A percentile compares a stretch with the other conserved stretches of the same genome.
Conservation (phyloP, 2,113 vertebrate species). For the Tricholaema leucomelas region DNA sequence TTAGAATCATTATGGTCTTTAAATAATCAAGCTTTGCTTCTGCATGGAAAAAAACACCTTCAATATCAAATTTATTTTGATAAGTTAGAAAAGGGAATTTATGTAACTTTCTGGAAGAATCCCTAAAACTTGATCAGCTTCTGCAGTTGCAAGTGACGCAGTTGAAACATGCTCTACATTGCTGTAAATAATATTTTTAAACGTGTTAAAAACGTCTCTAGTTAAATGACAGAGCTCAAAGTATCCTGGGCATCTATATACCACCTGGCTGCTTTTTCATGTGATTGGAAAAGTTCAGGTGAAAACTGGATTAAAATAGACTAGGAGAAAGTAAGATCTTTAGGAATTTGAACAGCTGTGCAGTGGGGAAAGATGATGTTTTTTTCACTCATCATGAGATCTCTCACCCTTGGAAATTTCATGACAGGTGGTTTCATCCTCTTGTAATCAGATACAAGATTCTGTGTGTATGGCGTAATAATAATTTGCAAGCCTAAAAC, state of each 20-base stretch:
- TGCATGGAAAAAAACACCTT: background rate
- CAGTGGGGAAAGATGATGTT: background rate
- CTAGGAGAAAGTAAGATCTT: slow-evolving; percentile 9
- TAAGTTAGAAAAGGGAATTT: background rate
- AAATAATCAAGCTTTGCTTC: background rate
- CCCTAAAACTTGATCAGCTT: background rate
- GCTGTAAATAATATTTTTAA: slow-evolving; percentile 48
- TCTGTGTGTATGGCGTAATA: background rate
- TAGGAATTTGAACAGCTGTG: slow-evolving; percentile 30
- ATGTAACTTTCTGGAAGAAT: background rate
- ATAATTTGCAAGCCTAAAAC: background rate
- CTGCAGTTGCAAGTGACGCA: background rate
- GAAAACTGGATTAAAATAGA: slow-evolving; percentile 43
- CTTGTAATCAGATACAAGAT: background rate
- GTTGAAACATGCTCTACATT: background rate
- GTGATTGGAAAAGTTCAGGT: slow-evolving; percentile 51
- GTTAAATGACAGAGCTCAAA: slow-evolving; percentile 39
- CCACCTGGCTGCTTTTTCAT: slow-evolving; percentile 48
- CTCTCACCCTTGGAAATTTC: background rate
- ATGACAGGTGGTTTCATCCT: slow-evolving; percentile 5
- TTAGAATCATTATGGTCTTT: background rate
- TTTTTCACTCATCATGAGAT: background rate
- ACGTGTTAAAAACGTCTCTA: slow-evolving; percentile 20
- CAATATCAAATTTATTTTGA: background rate
- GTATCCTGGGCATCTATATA: background rate